Evolutionary conservation across 2,888 invertebrate species (phyloP).

Genomic region (Calliopum simillimum): DNA sequence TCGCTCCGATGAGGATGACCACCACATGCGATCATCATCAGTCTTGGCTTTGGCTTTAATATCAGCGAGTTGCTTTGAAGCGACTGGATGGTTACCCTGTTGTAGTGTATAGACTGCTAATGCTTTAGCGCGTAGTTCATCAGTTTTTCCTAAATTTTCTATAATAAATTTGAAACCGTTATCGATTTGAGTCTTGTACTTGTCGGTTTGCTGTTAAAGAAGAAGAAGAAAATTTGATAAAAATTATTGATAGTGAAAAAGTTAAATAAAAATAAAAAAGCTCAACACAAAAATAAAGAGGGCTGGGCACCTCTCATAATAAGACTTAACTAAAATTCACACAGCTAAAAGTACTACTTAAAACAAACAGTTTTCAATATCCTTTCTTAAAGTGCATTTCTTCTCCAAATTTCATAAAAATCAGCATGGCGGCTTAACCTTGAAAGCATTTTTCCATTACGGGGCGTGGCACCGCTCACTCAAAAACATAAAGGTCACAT

Average conservation of each 20-base stretch:
- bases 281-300: too few relatives aligned
- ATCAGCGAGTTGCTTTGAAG: constrained; percentile 64
- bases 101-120: constrained; percentile 83
- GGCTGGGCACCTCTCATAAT: too few relatives aligned
- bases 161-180: constrained; percentile 83
- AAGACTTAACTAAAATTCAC: too few relatives aligned
- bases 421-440: too few relatives aligned
- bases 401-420: too few relatives aligned
- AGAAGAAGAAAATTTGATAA: not conserved
- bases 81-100: constrained; percentile 77
- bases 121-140: constrained; percentile 80
- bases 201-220: too few relatives aligned
- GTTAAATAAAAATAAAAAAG: constrained; percentile 47
- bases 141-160: constrained; percentile 73
- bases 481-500: too few relatives aligned
- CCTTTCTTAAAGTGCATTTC: too few relatives aligned
- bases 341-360: too few relatives aligned
- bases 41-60: constrained; percentile 71
- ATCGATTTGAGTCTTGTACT: constrained; percentile 76
- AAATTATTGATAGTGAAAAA: not conserved
- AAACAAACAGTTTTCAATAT: too few relatives aligned
- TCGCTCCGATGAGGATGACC: constrained; percentile 74
- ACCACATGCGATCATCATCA: constrained; percentile 79
- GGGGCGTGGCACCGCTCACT: too few relatives aligned
- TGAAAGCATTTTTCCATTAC: too few relatives aligned